These are phyloP conservation scores for Chaetodon trifascialis DNA, from an alignment of 2,113 vertebrate genomes.

Conservation along the genomic window DNA sequence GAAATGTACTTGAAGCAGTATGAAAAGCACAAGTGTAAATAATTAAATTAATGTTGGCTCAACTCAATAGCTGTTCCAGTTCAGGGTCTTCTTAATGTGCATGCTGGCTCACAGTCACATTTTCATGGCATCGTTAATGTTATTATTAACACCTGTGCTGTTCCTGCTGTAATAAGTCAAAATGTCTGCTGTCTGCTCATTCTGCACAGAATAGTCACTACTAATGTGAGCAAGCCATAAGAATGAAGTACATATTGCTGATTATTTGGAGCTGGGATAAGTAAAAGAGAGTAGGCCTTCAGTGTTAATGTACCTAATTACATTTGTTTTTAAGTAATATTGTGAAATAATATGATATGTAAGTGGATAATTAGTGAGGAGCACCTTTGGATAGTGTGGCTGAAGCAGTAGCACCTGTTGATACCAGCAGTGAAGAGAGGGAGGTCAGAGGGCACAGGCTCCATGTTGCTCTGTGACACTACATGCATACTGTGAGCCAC, in stretches of 20 bases:
- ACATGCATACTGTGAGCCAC: not conserved
- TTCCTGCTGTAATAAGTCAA: not conserved
- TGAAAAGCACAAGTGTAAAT: not conserved
- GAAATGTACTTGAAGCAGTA: not conserved
- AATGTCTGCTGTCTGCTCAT: too few relatives aligned
- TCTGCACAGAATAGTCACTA: too few relatives aligned
- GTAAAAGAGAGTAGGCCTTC: not conserved
- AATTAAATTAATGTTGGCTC: not conserved
- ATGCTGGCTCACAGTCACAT: not conserved
- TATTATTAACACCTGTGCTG: not conserved
- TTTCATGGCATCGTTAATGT: not conserved
- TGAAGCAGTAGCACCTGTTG: not conserved
- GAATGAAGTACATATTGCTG: too few relatives aligned
- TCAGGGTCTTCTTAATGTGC: not conserved
- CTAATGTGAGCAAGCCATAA: too few relatives aligned
- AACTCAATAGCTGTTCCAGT: not conserved
- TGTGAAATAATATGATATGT: too few relatives aligned
- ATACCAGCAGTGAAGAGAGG: not conserved
- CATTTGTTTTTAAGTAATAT: not conserved
- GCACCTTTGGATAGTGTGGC: too few relatives aligned
- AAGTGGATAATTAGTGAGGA: not conserved
- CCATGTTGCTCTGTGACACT: not conserved
- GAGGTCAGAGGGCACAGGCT: conserved; percentile 4
- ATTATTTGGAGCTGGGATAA: too few relatives aligned
- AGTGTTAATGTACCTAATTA: not conserved